Evolutionary conservation across 2,113 vertebrate genomes (phyloP).

Genomic region (human): GRCh38 chr16:21678501-21679000

Average conservation of each 20-base stretch:
- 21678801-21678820: neutral
- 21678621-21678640: neutral
- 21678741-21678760: constrained; percentile 3
- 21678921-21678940: constrained; percentile 83
- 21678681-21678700: neutral
- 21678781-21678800: neutral
- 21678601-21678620: constrained; percentile 81
- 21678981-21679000: neutral
- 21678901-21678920: constrained; percentile 84
- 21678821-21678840: neutral
- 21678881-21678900: constrained; percentile 44
- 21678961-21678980: constrained; percentile 57
- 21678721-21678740: neutral
- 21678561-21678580: constrained; percentile 56
- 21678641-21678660: neutral
- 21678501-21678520: constrained; percentile 76
- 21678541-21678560: constrained; percentile 72
- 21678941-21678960: constrained; percentile 84
- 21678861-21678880: constrained; percentile 45
- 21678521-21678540: constrained; percentile 47
- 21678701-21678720: fast-evolving
- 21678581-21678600: constrained; percentile 35
- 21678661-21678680: neutral
- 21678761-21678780: neutral
- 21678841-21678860: neutral